Evolutionary conservation across 2,888 invertebrate genomes (phyloP), one percentile per base, ranked within the genome.

Genomic region (Noctua comes): DNA sequence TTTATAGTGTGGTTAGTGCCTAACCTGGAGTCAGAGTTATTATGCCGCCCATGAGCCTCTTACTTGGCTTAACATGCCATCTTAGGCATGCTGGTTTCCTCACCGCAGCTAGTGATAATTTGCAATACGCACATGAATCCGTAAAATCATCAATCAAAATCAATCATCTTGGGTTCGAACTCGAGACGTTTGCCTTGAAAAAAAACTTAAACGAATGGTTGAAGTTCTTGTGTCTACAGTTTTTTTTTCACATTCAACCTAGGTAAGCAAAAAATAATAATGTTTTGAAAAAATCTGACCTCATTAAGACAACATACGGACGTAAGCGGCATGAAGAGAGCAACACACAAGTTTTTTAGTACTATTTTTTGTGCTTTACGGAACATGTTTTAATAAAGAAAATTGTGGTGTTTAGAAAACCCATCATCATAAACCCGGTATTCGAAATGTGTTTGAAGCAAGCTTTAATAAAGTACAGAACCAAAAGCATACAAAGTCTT

Each of bases 291-390:
- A 59, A 78, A 48, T 4, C 18, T 24, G 24, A 31, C 40, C 18
- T 78, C 77, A 78, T 77, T 77, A 78, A 48, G 59, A 68, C 24
- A 31, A 36, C 54, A 18, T 13, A 68, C 13, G 4, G 10, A 68
- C 10, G n/a, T 21, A 40, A 68, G 24, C 7, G 18, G 66, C 48
- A 40, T 27, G 59, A 66, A 46, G 68, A 18, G 18, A 51, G 27
- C 64, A 46, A 59, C 36, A 24, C 27, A 11, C 2, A 21, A 31
- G 8, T 27, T 62, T 78, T 78, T 51, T 43, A 24, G 16, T 16
- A 40, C 18, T 36, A 40, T 59, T 77, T 31, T 68, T 68, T 10
- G 21, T 16, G 13, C 10, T 59, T 8, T 24, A 36, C n/a, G 27
- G 21, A 8, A 51, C 31, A 51, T 36, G 10, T 69, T 79, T 43